These are phyloP conservation scores for Takifugu rubripes DNA, from an alignment of 2,797 vertebrate species.

Conservation along the genomic window DNA sequence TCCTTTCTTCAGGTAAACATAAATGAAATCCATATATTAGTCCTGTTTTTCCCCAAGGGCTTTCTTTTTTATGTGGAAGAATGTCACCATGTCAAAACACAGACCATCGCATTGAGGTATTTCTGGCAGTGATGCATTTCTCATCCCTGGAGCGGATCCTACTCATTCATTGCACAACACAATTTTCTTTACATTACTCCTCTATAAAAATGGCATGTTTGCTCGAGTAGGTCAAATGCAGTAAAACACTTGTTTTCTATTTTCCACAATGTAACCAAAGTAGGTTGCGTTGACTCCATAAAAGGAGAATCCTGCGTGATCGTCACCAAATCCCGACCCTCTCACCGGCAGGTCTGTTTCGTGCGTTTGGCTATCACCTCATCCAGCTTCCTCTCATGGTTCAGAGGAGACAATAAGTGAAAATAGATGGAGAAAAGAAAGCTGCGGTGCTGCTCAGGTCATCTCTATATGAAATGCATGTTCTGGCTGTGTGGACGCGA, in stretches of 20 bases:
- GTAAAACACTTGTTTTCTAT: background rate
- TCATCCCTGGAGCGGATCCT: background rate
- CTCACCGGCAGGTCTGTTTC: too few species aligned
- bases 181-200: background rate
- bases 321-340: slow-evolving; percentile 6
- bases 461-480: slow-evolving; percentile 35
- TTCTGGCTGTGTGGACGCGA: slow-evolving; percentile 51
- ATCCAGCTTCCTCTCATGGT: too few species aligned
- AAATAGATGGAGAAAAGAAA: background rate
- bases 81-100: too few species aligned
- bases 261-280: background rate
- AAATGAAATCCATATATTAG: too few species aligned
- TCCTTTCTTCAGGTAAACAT: too few species aligned
- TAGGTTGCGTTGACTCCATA: background rate
- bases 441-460: slow-evolving; percentile 27
- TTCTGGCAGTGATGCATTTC: slow-evolving; percentile 15
- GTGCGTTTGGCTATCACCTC: too few species aligned
- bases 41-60: too few species aligned
- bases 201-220: slow-evolving; percentile 11
- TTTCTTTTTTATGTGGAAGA: too few species aligned
- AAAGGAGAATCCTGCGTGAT: background rate
- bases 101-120: background rate
- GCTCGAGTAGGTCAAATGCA: slow-evolving; percentile 11
- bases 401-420: slow-evolving; percentile 5
- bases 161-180: background rate